Base-by-base conservation (phyloP, 2,888 invertebrate species). In the Phragmatobia fuliginosa region DNA sequence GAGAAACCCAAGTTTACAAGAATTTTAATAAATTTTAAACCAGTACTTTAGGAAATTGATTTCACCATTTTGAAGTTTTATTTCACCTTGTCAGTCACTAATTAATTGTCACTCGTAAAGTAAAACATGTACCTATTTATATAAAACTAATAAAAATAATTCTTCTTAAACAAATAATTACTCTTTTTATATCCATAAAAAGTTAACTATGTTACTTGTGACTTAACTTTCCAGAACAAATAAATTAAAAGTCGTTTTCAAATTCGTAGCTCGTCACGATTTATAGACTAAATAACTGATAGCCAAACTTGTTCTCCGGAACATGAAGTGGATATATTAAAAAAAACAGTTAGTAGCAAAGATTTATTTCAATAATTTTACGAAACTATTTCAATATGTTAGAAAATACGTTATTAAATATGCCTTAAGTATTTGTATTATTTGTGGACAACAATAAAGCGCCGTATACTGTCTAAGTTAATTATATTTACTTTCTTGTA, bases 391-490 rank as follows among this genome's bases (percentile, higher is more conserved):
- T 63, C 21, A 72, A 70, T 64, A 67, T 72, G 63, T 18, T 67
- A 45, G 52, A 70, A 66, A 70, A 68, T 72, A 73, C 62, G 69
- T 74, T 70, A 72, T 68, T 56, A 49, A 52, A 56, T 60, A 72
- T 68, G 58, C 59, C 66, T 1, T 72, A 66, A 63, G 75, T 71
- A 68, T 68, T 72, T 62, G 58, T 70, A 72, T 64, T 28, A 66
- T 73, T 72, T 68, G 66, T 72, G 67, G 16, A 67, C 21, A 28
- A 32, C 70, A 56, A 33, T 61, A 70, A 31, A 67, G 62, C 49
- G 38, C 72, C 61, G 74, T 77, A 64, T 56, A 72, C 66, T 67
- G 49, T 70, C 61, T 16, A 62, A 68, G 68, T 73, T 72, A 64
- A 61, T 21, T 59, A 11, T 56, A 71, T 45, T 58, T 71, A 62